These are phyloP conservation scores for Zaprionus taronus DNA, from an alignment of 1,140 invertebrate species.

Conservation along the genomic window DNA sequence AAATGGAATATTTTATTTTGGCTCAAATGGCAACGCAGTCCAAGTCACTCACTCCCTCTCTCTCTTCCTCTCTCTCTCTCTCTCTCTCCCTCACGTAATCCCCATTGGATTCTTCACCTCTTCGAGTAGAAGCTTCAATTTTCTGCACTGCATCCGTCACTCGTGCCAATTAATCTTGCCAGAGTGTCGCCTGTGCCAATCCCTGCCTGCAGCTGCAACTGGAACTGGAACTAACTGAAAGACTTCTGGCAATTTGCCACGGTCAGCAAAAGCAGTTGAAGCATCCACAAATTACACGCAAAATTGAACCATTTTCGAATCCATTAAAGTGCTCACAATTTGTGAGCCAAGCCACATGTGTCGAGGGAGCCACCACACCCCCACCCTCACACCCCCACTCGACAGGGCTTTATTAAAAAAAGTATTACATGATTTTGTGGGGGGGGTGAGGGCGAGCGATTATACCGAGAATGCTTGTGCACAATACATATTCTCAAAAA, in stretches of 20 bases:
- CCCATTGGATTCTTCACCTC: neutral
- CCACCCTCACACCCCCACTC: neutral
- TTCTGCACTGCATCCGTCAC: slow-evolving; percentile 41
- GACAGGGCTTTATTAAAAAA: slow-evolving; percentile 35
- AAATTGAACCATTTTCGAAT: slow-evolving; percentile 62
- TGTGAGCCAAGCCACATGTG: slow-evolving; percentile 29
- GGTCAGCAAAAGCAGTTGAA: slow-evolving; percentile 48
- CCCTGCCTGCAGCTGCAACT: neutral
- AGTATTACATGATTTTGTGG: slow-evolving; percentile 50
- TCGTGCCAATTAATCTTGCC: slow-evolving; percentile 70
- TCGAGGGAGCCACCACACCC: neutral
- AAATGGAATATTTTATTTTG: slow-evolving; percentile 76
- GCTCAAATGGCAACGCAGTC: slow-evolving; percentile 15
- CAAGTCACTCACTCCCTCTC: neutral
- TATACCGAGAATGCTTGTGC: slow-evolving; percentile 31
- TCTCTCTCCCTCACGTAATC: neutral
- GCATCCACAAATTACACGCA: slow-evolving; percentile 67
- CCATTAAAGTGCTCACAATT: slow-evolving; percentile 75
- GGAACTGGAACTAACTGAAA: slow-evolving; percentile 9
- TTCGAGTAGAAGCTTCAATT: slow-evolving; percentile 11
- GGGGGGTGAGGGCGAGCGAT: slow-evolving; percentile 6
- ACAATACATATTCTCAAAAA: slow-evolving; percentile 58
- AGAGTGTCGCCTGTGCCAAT: slow-evolving; percentile 28
- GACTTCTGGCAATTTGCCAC: slow-evolving; percentile 52
- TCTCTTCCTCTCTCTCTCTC: neutral